A percentile compares a stretch with the other conserved stretches of the same genome.
Evolutionary conservation across 1,140 invertebrate species (phyloP).

Genomic region (Camponotus vicinus): DNA sequence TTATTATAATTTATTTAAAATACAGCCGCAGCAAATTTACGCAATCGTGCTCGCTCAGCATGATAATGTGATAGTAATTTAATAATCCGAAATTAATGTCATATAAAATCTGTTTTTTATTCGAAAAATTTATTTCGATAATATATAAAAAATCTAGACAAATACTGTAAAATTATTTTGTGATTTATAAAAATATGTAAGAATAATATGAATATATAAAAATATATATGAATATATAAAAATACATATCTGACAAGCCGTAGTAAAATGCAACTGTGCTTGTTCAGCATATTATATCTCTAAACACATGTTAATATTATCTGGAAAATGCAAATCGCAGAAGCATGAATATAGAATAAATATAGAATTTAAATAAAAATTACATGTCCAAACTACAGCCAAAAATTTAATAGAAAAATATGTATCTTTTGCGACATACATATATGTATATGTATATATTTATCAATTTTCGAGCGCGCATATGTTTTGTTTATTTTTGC

Average conservation of each 20-base stretch:
- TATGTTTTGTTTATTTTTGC: background rate
- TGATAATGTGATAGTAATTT: background rate
- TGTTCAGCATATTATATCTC: conserved; percentile 17
- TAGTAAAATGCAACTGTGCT: conserved; percentile 16
- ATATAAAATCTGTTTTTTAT: too few species aligned
- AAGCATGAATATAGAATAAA: conserved; percentile 28
- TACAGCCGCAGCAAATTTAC: too few species aligned
- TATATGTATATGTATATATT: background rate
- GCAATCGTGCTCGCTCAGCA: too few species aligned
- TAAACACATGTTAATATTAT: conserved; percentile 34
- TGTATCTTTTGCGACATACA: background rate
- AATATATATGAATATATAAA: background rate
- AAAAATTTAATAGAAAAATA: conserved; percentile 30
- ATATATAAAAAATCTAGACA: background rate
- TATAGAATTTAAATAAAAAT: conserved; percentile 1
- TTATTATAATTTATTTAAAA: too few species aligned
- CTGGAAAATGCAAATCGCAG: conserved; percentile 11
- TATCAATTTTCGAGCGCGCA: background rate
- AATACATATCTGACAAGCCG: background rate
- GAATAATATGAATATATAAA: background rate
- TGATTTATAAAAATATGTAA: background rate
- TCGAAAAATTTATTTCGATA: background rate
- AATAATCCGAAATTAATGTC: too few species aligned
- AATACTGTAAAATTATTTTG: conserved; percentile 5
- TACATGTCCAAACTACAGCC: background rate